Base-by-base conservation (phyloP, 92 coral and sea anemone species). In the Porites cylindrica region DNA sequence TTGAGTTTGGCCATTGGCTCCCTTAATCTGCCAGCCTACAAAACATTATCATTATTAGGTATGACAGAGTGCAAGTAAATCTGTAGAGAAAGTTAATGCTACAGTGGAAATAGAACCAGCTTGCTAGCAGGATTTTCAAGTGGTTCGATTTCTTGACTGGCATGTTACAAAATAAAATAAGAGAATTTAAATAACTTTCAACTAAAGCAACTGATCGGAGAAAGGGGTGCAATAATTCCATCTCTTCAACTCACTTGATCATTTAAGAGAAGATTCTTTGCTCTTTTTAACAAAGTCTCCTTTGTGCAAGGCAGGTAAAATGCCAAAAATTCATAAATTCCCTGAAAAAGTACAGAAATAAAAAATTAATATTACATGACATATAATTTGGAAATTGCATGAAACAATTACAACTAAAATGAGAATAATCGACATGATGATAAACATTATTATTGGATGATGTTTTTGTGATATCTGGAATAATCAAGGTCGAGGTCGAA, bases 1-100 rank as follows among this genome's bases (percentile, higher is more conserved):
- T 96, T 95, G 10, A 96, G 91, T 75, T 93, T 96, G 19, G 93
- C 94, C 94, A 96, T 95, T 78, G 99, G 99, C 66, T 96, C 99
- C 74, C 99, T 83, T 60, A 96, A 72, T 71, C 98, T 82, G 16
- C 96, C 99, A 84, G 95, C 96, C 99, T 96, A 70, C 11, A 76
- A 69, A 71, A 11, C 63, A 75, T 38, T 38, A 38, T 38, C 0
- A 0, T 3, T 4, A 38, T 38, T 38, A 38, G 6, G 47, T 4
- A 38, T 4, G 6, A 38, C 0, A 38, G 47, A 32, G 43, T 32
- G 5, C 5, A 2, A 32, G 43, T 0, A 32, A 32, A 32, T 2
- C 0, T 32, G 43, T 32, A 32, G 43, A 32, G 43, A 38, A 38
- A 38, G 6, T 38, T 38, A 38, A 38, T 38, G 0, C 47, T 38